Conservation (phyloP, 2,797 vertebrate species). For the Poecile montanus region DNA sequence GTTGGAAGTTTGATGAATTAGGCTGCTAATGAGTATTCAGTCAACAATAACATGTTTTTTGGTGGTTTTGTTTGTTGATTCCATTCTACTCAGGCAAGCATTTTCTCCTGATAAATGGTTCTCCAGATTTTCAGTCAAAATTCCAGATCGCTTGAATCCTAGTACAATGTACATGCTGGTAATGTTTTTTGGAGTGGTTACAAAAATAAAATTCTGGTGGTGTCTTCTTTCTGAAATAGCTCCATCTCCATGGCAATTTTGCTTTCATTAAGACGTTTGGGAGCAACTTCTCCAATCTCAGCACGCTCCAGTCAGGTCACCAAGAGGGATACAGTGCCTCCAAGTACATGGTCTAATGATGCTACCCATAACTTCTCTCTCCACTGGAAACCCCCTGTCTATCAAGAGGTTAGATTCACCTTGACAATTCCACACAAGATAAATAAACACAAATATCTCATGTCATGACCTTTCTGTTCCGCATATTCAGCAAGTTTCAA, state of each 20-base stretch:
- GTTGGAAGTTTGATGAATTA: not conserved
- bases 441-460: constrained; percentile 50
- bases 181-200: not conserved
- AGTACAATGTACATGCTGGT: not conserved
- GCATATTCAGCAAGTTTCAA: constrained; percentile 41
- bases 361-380: not conserved
- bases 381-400: not conserved
- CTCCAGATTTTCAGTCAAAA: not conserved
- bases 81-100: not conserved
- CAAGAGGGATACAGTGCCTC: not conserved
- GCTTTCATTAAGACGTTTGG: not conserved
- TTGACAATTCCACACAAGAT: constrained; percentile 4
- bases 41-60: not conserved
- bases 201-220: not conserved
- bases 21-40: not conserved
- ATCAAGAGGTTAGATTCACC: constrained; percentile 47
- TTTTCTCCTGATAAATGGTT: not conserved
- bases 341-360: not conserved
- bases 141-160: not conserved
- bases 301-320: not conserved
- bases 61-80: not conserved
- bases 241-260: not conserved
- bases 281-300: not conserved
- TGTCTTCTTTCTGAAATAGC: not conserved
- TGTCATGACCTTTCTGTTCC: not conserved